Evolutionary conservation across 92 coral and sea anemone species (phyloP).

Genomic region (Pocillopora grandis): DNA sequence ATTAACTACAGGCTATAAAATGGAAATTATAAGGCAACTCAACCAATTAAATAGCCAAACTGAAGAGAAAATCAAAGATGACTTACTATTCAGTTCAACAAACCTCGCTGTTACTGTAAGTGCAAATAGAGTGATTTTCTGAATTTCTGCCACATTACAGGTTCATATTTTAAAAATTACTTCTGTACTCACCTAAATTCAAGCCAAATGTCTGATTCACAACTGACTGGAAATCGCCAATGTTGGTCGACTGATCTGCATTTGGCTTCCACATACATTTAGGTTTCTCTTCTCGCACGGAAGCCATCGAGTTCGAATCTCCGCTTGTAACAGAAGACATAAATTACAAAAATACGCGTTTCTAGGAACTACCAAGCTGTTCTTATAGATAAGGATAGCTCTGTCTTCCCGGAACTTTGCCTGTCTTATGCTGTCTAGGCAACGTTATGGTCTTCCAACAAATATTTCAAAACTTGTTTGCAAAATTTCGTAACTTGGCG

Average conservation of each 20-base stretch:
- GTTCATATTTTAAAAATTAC: neutral
- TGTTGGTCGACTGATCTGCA: conserved; percentile 59
- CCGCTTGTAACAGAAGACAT: neutral
- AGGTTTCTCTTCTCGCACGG: conserved; percentile 62
- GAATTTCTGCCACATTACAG: neutral
- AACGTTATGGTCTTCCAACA: neutral
- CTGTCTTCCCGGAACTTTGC: conserved; percentile 18
- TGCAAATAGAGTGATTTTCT: neutral
- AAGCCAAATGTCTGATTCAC: conserved; percentile 68
- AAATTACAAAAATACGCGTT: neutral
- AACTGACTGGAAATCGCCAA: conserved; percentile 72
- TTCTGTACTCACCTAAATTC: conserved; percentile 68
- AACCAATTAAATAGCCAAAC: neutral
- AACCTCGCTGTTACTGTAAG: neutral
- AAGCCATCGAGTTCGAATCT: conserved; percentile 55
- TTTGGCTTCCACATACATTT: conserved; percentile 81
- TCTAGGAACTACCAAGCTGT: conserved; percentile 27
- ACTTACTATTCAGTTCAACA: neutral
- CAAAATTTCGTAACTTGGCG: conserved; percentile 50
- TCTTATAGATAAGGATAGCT: neutral
- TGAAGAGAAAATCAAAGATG: neutral
- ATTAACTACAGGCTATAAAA: neutral
- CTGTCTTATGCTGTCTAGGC: neutral
- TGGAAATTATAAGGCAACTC: neutral
- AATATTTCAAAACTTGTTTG: conserved; percentile 23